Evolutionary conservation across 1,140 invertebrate genomes (phyloP), one percentile per base, ranked within the genome.

Genomic region (Dendroctonus ponderosae): DNA sequence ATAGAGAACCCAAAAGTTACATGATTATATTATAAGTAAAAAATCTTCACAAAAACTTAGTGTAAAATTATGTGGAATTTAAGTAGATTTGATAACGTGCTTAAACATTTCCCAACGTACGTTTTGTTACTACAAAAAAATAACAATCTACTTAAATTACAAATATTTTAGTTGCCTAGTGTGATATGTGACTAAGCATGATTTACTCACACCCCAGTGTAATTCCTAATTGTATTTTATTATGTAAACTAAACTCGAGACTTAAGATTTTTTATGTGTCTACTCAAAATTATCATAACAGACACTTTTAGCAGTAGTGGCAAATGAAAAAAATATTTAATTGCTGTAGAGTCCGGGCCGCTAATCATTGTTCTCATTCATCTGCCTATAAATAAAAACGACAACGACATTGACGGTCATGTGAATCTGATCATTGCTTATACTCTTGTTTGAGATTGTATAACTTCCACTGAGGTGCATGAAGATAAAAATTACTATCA

Each of bases 101-200:
- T 65, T 65, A 57, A 65, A 65, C 62, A 65, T 65, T 65, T 65
- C 62, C 62, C 62, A 63, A 54, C 40, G 7, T 51, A 38, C 7
- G 48, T 49, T 7, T 58, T 39, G 9, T 39, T 40, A 26, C 26
- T 26, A 54, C 9, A 61, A 26, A 54, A 37, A 44, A 54, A 39
- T 44, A 44, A 39, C 14, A 46, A 63, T 63, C 50, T 38, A 44
- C 61, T 52, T 54, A 63, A 63, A 63, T 46, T 44, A 38, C 39
- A 52, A 26, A 26, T 26, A 2, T 1, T 26, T 51, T 9, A 1
- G 12, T 52, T 40, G 40, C 60, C 14, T 51, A 53, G 50, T 7
- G 15, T 56, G 15, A 61, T 61, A 61, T 54, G 42, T 44, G 44
- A 54, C 62, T 56, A 65, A 65, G 62, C 53, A 54, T 46, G 38